A percentile compares a stretch with the other conserved stretches of the same genome.
These are phyloP conservation scores for Heteronetta atricapilla DNA, from an alignment of 2,113 vertebrate genomes.

Conservation along the genomic window DNA sequence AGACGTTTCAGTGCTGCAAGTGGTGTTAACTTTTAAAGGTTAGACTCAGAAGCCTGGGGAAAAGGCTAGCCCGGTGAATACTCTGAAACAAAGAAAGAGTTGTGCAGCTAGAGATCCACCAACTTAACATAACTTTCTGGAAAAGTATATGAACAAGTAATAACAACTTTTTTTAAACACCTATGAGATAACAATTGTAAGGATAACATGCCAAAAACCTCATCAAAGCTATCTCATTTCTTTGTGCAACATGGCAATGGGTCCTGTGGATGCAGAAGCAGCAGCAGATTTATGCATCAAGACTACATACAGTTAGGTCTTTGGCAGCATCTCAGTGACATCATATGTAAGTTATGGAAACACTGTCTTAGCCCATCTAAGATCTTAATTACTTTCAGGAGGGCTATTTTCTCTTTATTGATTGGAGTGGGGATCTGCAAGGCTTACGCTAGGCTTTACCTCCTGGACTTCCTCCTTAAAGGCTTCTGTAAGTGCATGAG, in stretches of 20 bases:
- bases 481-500: not conserved
- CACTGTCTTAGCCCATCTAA: conserved; percentile 20
- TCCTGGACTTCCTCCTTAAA: conserved; percentile 2
- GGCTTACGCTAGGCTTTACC: conserved; percentile 14
- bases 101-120: not conserved
- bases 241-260: not conserved
- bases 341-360: conserved; percentile 31
- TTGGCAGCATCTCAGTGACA: not conserved
- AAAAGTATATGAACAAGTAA: not conserved
- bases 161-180: not conserved
- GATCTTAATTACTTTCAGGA: conserved; percentile 51
- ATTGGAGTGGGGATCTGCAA: conserved; percentile 11
- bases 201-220: not conserved
- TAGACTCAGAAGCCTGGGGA: not conserved
- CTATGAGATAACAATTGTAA: not conserved
- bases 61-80: not conserved
- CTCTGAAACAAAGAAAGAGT: not conserved
- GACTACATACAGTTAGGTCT: not conserved
- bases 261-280: not conserved
- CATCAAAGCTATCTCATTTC: not conserved
- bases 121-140: not conserved
- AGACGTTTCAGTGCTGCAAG: not conserved
- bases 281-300: not conserved
- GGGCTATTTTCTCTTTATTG: conserved; percentile 17
- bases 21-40: conserved; percentile 8